Base-by-base conservation (phyloP, 2,113 vertebrate species). In the Stictonetta naevosa region DNA sequence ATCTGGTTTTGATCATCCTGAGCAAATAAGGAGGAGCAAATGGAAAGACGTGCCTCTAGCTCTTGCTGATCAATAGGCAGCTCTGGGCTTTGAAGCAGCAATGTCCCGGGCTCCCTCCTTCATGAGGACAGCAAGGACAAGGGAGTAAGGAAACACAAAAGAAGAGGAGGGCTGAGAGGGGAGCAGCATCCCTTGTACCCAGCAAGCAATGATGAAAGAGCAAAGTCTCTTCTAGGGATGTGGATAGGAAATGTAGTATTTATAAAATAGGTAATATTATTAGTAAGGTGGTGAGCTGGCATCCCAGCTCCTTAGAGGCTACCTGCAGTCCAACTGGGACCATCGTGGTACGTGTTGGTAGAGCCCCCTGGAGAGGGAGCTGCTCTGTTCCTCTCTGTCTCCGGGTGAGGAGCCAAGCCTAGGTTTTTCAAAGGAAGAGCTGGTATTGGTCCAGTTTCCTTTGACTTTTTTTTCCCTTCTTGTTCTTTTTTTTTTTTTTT, bases 261-360 rank as follows among this genome's bases (percentile, higher is more conserved):
- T 94, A n/a, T 81, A 75, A 52, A 94, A 91, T 59, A 92, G 26
- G 86, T 92, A 48, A 48, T 48, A 48, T 48, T 48, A 48, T 93
- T 83, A 92, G 60, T 93, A 93, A 93, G 92, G 79, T 64, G 74
- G 56, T 68, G 59, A 90, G 88, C 88, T 92, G 60, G 28, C 16
- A 92, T 96, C 88, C 88, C 83, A 83, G 69, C 83, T 72, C 83
- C 73, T 86, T 93, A 81, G 90, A 83, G 62, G 4, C 60, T 93
- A 73, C 56, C 76, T 90, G 68, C 60, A 72, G 42, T 50, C 94
- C 80, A 90, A 64, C 23, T 83, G 76, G 53, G 81, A 31, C 68
- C 28, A 46, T 34, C 90, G 40, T 67, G 38, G 28, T 83, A n/a
- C 0, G 1, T 2, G 1, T 31, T 60, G 46, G 68, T 75, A 83